Base-by-base conservation (phyloP, 1,140 invertebrate genomes). In the Oscheius sp. region DNA sequence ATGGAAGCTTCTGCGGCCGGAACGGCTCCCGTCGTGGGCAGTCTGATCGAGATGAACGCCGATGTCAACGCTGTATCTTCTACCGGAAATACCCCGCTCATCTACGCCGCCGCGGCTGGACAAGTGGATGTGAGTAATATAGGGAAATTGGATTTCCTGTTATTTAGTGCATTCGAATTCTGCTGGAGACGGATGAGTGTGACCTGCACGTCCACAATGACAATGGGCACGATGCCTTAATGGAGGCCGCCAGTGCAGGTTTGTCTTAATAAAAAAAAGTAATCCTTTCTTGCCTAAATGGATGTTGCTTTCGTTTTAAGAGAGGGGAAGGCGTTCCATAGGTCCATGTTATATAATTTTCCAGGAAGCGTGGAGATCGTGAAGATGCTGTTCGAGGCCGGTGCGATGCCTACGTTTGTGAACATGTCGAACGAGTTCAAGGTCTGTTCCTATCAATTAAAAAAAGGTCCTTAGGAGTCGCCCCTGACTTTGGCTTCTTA, bases 31-130 rank as follows among this genome's bases (percentile, higher is more conserved):
- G 93, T 95, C 74, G 95, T 97, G 26, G 80, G 85, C 77, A 91
- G 91, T 63, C 86, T 99, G 58, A 88, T 99, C 32, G 91, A 94
- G 79, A 89, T 90, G 81, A 92, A 92, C 68, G 94, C 94, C 69
- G 93, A 96, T 86, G 93, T 97, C 10, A 96, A 99, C 87, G 94
- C 95, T 86, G 93, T 97, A 85, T 98, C 97, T 87, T 95, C 97
- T 86, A 97, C 97, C 86, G 94, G 95, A 15, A 96, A 99, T 87
- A 99, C 96, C 52, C 94, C 96, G 28, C 88, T 99, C 42, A 98
- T 99, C 94, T 95, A 99, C 88, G 94, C 95, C 13, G 94, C 95
- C 34, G 95, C 93, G 75, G 93, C 94, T 13, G 95, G 95, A 0
- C 93, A 97, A 87, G 93, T 97, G 62, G 91, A 90, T 79, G 93